phyloP scores from a whole-genome alignment of 2,888 invertebrate species.

The Chrysolina americana region DNA sequence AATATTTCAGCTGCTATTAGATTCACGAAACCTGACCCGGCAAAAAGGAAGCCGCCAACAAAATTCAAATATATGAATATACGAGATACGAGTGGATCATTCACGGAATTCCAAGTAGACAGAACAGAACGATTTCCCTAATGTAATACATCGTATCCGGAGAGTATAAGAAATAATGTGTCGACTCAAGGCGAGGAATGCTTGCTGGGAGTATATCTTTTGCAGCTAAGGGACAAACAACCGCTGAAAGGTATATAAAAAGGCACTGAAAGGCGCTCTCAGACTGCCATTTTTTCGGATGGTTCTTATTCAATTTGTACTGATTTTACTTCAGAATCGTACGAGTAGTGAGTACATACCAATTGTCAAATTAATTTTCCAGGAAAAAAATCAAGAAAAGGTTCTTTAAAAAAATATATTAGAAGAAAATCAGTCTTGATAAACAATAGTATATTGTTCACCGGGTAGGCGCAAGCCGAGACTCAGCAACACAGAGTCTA shows the following conservation, averaged over 20 bases:
- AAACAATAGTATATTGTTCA: too few relatives aligned
- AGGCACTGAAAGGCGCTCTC: neutral
- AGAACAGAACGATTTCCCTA: neutral
- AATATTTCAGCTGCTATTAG: neutral
- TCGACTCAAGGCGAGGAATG: neutral
- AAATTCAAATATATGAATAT: conserved; percentile 13
- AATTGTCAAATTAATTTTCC: too few relatives aligned
- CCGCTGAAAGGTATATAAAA: neutral
- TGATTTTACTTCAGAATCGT: too few relatives aligned
- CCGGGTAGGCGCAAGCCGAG: too few relatives aligned
- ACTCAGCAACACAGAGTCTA: too few relatives aligned
- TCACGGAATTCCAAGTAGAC: neutral
- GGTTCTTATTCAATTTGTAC: too few relatives aligned
- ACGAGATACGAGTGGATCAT: neutral
- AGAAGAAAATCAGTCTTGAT: too few relatives aligned
- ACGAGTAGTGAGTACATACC: too few relatives aligned
- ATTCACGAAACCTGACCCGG: conserved; percentile 2
- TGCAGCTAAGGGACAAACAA: neutral
- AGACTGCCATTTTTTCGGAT: too few relatives aligned
- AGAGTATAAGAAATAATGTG: conserved; percentile 1
- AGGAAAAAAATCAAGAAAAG: too few relatives aligned
- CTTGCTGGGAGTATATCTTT: neutral
- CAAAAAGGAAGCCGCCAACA: neutral
- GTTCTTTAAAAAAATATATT: too few relatives aligned
- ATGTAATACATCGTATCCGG: conserved; percentile 6